These are phyloP conservation scores for Mus spicilegus DNA, from an alignment of 2,113 vertebrate genomes.

Conservation along the genomic window DNA sequence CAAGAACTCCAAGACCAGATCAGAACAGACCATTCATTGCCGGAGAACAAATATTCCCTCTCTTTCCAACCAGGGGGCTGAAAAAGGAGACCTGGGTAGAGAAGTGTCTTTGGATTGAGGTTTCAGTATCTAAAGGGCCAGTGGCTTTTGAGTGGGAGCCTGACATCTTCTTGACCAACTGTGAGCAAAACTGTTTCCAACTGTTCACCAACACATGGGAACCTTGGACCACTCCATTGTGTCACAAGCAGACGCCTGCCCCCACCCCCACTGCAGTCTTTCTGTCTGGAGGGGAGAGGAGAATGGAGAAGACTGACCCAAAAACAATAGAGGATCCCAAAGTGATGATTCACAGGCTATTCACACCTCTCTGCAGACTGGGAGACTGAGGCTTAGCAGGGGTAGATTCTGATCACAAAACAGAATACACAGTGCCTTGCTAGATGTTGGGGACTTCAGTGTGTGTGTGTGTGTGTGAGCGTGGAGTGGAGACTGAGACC, in stretches of 20 bases:
- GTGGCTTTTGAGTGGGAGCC: not conserved
- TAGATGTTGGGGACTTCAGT: not conserved
- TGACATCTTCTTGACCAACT: not conserved
- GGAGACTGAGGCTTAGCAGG: slow-evolving; percentile 62
- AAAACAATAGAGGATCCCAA: slow-evolving; percentile 73
- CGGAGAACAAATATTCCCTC: not conserved
- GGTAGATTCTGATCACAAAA: not conserved
- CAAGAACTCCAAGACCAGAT: not conserved
- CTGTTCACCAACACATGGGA: not conserved
- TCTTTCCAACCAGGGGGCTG: not conserved
- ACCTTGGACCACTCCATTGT: not conserved
- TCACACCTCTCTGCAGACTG: slow-evolving; percentile 39
- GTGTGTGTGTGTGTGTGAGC: no score
- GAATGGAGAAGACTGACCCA: slow-evolving; percentile 58
- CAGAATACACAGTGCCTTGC: not conserved
- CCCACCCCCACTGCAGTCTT: slow-evolving; percentile 43
- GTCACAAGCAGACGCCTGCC: not conserved
- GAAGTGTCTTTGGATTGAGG: not conserved
- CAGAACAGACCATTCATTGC: not conserved
- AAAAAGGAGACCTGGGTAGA: not conserved
- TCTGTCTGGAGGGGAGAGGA: slow-evolving; percentile 39
- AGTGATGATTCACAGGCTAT: slow-evolving; percentile 75
- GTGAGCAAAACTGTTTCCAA: not conserved
- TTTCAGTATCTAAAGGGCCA: not conserved
- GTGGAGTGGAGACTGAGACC: not conserved